Base-by-base conservation (phyloP, 2,888 invertebrate species). In the Timandra comae region DNA sequence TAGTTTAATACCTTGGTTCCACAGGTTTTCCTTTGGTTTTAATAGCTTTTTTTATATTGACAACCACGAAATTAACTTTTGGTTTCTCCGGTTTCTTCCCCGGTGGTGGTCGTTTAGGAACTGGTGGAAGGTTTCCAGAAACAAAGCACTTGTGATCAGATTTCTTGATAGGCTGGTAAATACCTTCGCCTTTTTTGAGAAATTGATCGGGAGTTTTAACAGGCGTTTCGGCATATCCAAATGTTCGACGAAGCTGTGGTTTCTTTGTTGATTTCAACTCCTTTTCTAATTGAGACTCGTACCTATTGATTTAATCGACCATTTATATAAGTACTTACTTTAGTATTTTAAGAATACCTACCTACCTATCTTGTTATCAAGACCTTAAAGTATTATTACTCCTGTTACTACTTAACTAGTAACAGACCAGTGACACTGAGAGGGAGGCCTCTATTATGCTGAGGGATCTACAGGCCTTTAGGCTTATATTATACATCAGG, bases 211-310 rank as follows among this genome's bases (percentile, higher is more conserved):
- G 91, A 9, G 88, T 71, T 29, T 86, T 85, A 0, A 89, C 48
- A 0, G 89, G 89, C 4, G 88, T 87, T 49, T 90, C 87, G 1
- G 92, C 89, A 50, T 89, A 87, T 0, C 93, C 93, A 87, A 93
- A 91, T 0, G 90, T 91, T 27, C 87, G 87, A 49, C 87, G 87
- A 1, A 77, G 58, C 43, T 87, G 78, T 1, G 72, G 74, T 36
- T 52, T 77, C 55, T 84, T 87, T 19, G 64, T 58, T 39, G 76
- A 75, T 49, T 73, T 81, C 13, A 86, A 60, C 31, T 88, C 78
- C 33, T 79, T 70, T 33, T 85, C 67, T 53, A 85, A 68, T 67
- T 86, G 71, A 1, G 88, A 88, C 51, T 81, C 76, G 50, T 88
- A 88, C 52, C 87, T 87, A 49, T 12, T 43, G 42, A 20, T n/a